Conservation (phyloP, 37 sponge, comb jelly and placozoan genomes). For the Ianthella basta region DNA sequence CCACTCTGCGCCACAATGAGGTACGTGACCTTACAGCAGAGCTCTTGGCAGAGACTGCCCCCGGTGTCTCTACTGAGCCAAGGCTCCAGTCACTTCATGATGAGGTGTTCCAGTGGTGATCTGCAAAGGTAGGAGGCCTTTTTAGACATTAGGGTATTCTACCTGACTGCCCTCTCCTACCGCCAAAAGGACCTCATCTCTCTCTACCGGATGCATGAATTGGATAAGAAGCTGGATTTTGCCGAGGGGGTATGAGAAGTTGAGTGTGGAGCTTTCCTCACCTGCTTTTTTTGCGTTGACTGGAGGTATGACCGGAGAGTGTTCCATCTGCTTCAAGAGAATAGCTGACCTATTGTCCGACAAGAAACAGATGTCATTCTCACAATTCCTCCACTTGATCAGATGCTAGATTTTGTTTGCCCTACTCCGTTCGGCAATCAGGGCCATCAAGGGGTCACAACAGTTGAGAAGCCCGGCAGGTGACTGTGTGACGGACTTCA, state of each 20-base stretch:
- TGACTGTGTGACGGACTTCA: too few relatives aligned
- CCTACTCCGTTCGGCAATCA: too few relatives aligned
- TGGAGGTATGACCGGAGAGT: neutral
- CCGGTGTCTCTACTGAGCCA: neutral
- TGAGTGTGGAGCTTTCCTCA: neutral
- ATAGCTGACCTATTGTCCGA: neutral
- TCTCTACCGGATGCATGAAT: neutral
- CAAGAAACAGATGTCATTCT: neutral
- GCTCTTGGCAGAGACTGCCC: neutral
- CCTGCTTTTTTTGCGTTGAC: neutral
- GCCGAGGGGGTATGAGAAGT: neutral
- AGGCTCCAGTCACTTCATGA: neutral
- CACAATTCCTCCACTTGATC: too few relatives aligned
- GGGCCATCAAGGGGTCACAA: too few relatives aligned
- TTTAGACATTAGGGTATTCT: neutral
- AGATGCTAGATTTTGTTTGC: too few relatives aligned
- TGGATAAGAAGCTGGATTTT: neutral
- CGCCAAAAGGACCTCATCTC: neutral
- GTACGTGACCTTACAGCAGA: neutral
- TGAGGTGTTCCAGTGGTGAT: neutral
- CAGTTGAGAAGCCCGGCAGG: too few relatives aligned
- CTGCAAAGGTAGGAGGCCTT: neutral
- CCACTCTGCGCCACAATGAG: constrained; percentile 5
- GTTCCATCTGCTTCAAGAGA: neutral
- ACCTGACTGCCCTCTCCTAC: neutral